Evolutionary conservation across 2,797 vertebrate genomes (phyloP).

Genomic region (Gymnoscopelus microlampas): DNA sequence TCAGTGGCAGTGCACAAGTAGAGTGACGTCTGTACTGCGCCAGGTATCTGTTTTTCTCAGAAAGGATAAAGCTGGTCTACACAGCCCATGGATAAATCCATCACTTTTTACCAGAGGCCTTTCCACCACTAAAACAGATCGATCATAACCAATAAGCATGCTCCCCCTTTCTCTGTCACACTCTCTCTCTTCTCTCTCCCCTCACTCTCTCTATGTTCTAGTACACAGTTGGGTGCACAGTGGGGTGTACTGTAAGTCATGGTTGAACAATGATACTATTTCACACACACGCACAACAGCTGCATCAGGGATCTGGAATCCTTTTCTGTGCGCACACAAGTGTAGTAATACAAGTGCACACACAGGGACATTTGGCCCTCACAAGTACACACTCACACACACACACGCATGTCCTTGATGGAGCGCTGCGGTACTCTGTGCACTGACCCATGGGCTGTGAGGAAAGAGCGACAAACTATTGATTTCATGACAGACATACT

Average conservation of each 20-base stretch:
- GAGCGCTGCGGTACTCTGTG: constrained; percentile 27
- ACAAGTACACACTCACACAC: not conserved
- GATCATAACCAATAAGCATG: constrained; percentile 29
- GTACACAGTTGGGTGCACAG: constrained; percentile 22
- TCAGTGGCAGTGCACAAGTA: not conserved
- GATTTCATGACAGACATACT: constrained; percentile 49
- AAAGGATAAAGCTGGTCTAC: constrained; percentile 7
- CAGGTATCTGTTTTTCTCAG: constrained; percentile 29
- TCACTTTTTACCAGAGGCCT: constrained; percentile 5
- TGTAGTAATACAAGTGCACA: too few species aligned
- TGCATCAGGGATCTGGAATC: constrained; percentile 1
- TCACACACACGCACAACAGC: constrained; percentile 18
- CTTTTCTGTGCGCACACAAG: not conserved
- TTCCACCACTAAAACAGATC: constrained; percentile 23
- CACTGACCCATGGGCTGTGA: constrained; percentile 53
- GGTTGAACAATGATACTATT: constrained; percentile 34
- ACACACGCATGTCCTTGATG: constrained; percentile 30
- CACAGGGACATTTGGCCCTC: not conserved
- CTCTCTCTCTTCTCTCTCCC: constrained; percentile 5
- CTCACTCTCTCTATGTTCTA: not conserved
- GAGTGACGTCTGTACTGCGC: not conserved
- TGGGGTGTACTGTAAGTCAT: constrained; percentile 37
- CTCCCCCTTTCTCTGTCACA: not conserved
- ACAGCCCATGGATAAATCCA: constrained; percentile 24
- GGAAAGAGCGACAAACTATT: constrained; percentile 50